Evolutionary conservation across 2,797 vertebrate genomes (phyloP).

Genomic region (Oreochromis grahami): DNA sequence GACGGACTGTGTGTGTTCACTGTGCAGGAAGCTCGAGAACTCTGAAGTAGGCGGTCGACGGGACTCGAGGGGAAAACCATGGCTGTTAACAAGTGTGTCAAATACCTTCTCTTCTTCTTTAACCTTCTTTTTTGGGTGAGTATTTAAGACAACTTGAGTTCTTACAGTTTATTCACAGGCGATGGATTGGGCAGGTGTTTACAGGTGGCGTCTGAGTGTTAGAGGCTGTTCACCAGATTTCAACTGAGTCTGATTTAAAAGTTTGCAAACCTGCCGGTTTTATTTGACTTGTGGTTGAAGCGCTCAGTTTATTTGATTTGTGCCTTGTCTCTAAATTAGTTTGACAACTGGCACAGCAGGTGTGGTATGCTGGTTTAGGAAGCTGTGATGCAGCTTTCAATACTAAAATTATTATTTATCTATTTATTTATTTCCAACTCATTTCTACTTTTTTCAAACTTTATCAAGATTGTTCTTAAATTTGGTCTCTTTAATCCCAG

Average conservation of each 20-base stretch:
- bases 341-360: not conserved
- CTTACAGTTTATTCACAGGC: not conserved
- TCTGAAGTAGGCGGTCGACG: not conserved
- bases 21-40: not conserved
- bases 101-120: constrained; percentile 70
- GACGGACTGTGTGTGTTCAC: not conserved
- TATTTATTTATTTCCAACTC: not conserved
- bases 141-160: not conserved
- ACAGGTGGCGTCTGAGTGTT: not conserved
- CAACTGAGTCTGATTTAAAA: not conserved
- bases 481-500: not conserved
- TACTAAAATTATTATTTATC: not conserved
- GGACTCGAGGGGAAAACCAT: constrained; percentile 7
- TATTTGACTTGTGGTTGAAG: not conserved
- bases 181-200: not conserved
- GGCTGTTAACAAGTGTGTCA: constrained; percentile 70
- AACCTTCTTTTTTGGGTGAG: constrained; percentile 77
- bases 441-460: not conserved
- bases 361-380: not conserved
- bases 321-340: not conserved
- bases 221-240: not conserved
- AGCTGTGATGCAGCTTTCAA: not conserved
- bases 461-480: not conserved
- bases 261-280: not conserved
- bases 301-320: not conserved